Base-by-base conservation (phyloP, 2,113 vertebrate genomes). In the Mirounga angustirostris region DNA sequence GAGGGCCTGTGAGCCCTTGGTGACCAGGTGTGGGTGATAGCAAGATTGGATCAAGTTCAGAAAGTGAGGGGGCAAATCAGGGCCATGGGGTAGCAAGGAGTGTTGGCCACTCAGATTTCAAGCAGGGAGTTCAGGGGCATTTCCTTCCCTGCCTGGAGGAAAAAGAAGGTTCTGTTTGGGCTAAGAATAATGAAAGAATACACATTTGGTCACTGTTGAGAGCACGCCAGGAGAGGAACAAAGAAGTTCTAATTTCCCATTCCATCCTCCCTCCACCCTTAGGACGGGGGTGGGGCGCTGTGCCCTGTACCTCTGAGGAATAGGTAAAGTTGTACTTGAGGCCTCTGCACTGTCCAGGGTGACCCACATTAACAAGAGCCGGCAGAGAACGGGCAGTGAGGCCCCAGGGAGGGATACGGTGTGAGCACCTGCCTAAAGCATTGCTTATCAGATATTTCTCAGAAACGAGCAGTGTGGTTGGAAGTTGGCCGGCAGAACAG, bases 381-480 rank as follows among this genome's bases (percentile, higher is more conserved):
- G 16, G 83, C 52, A 67, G 81, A 80, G 5, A 71, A 63, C 74
- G 9, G 36, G 65, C 26, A 46, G 26, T 0, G 5, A 91, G 76
- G 50, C 95, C 84, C 33, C 5, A 58, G 30, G 15, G 24, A 85
- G 28, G 54, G 33, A 43, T 18, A 4, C 0, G 24, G 54, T 43
- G 18, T 14, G 46, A 93, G 74, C 4, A 30, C 56, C 86, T 67
- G 78, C 28, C 61, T 56, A 94, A 61, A 89, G 65, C 28, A 63
- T 56, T 63, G 61, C 85, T 82, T 36, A 61, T 54, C 52, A 86
- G 71, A 5, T n/a, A 65, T 36, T 89, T 95, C 97, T 95, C 84
- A 96, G 89, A 85, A 91, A 94, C n/a, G 74, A 92, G 69, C 7
- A 69, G 30, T 71, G 13, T 46, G 10, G 13, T 19, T 73, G 83